Evolutionary conservation across 2,888 invertebrate species (phyloP), one percentile per base, ranked within the genome.

Genomic region (Machimus rusticus): DNA sequence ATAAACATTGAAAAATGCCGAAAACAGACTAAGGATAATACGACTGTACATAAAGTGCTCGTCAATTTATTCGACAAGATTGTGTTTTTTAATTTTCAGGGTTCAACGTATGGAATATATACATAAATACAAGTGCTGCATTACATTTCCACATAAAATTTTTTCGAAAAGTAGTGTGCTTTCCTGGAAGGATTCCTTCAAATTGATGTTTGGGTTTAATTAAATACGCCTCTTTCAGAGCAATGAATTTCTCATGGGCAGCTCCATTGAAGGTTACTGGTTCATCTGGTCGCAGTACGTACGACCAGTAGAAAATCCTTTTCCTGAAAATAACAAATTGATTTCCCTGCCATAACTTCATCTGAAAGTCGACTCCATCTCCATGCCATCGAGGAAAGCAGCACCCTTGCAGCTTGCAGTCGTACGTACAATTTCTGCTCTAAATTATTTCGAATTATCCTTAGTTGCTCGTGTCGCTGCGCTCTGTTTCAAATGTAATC

Each of bases 301-400:
- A 28, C 51, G 6, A 16, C n/a, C 5, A 55, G 8, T 14, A 28
- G n/a, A 55, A 14, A 81, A 51, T 31, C 51, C 55, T 81, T 51
- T 81, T 76, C 28, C 81, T 81, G 81, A 16, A 81, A 81, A 51
- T 81, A 81, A 81, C 81, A 81, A 81, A 81, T 81, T 81, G 81
- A 31, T 81, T 81, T 51, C 55, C 81, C 14, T 81, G 81, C n/a
- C 55, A 51, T 14, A 81, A 81, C 28, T 81, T 81, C 28, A 51
- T 31, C 55, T 51, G 31, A 16, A 31, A 28, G 1, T 81, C 55
- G 1, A 9, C 14, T 28, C 28, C 28, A 28, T 28, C 19, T 28
- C 19, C 2, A 28, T 1, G 43, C 43, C 14, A 3, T 0, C 23
- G 2, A 19, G 19, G 28, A 66, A 12, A 19, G 9, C 66, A 66